Conservation (phyloP, 1,140 invertebrate species). For the Papilio helenus region DNA sequence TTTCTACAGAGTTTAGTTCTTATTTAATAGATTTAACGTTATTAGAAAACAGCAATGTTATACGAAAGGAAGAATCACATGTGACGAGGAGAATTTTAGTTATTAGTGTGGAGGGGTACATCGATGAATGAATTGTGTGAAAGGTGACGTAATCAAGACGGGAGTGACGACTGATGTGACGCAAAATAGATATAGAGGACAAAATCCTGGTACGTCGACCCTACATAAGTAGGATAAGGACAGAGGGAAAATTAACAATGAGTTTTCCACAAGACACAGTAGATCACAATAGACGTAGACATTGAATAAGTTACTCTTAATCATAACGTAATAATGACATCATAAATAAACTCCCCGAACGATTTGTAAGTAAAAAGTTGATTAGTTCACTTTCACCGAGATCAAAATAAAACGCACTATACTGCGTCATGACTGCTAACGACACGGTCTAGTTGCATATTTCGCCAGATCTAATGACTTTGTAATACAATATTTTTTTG, state of each 20-base stretch:
- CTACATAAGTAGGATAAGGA: too few relatives aligned
- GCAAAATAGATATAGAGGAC: too few relatives aligned
- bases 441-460: constrained; percentile 36
- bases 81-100: too few relatives aligned
- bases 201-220: too few relatives aligned
- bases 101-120: too few relatives aligned
- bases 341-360: background rate
- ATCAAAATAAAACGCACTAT: constrained; percentile 26
- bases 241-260: too few relatives aligned
- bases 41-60: background rate
- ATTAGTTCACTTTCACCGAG: constrained; percentile 23
- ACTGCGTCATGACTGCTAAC: constrained; percentile 6
- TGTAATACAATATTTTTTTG: constrained; percentile 27
- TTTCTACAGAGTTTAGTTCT: background rate
- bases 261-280: background rate
- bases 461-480: constrained; percentile 33
- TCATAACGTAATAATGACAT: constrained; percentile 10
- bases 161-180: too few relatives aligned
- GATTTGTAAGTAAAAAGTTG: constrained; percentile 2
- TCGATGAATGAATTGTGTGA: too few relatives aligned
- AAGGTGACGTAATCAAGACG: too few relatives aligned
- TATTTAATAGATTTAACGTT: background rate
- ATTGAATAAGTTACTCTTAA: background rate
- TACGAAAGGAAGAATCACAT: too few relatives aligned
- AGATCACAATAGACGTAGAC: background rate